Percentiles rank a stretch among this genome's conserved stretches.
phyloP scores from a whole-genome alignment of 2,797 vertebrate genomes.

The Neosilurus hyrtlii region DNA sequence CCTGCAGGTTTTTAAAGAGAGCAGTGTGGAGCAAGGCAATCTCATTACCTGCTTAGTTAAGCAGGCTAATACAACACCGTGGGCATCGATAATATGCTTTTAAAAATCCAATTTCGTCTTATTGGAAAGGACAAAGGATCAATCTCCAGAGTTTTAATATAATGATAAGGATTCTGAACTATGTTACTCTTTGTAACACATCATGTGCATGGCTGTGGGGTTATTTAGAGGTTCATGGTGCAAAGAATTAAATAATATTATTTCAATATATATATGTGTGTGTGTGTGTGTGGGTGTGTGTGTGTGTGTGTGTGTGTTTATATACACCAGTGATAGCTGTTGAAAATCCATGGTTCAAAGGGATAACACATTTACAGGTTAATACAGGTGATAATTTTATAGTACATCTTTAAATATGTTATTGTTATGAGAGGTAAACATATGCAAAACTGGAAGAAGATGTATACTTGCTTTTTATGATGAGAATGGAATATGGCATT shows the following conservation, averaged over 20 bases:
- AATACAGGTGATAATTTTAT: too few species aligned
- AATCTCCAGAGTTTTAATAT: conserved; percentile 49
- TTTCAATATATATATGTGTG: too few species aligned
- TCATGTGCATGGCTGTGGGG: not conserved
- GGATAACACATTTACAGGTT: too few species aligned
- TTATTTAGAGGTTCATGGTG: not conserved
- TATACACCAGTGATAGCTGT: too few species aligned
- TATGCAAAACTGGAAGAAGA: too few species aligned
- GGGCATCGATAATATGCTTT: conserved; percentile 59
- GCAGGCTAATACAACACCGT: conserved; percentile 54
- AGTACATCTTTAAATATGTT: too few species aligned
- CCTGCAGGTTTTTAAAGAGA: conserved; percentile 45
- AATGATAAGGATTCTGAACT: conserved; percentile 49
- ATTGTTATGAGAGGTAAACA: too few species aligned
- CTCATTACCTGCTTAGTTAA: conserved; percentile 58
- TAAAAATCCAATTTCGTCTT: conserved; percentile 53
- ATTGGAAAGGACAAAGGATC: conserved; percentile 58
- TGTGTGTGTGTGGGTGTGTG: too few species aligned
- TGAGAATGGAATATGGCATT: too few species aligned
- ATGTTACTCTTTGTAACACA: conserved; percentile 31
- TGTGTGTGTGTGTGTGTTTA: too few species aligned
- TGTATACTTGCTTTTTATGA: too few species aligned
- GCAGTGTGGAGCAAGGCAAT: conserved; percentile 47
- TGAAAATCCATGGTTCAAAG: too few species aligned
- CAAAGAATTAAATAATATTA: not conserved